A percentile compares a stretch with the other conserved stretches of the same genome.
These are phyloP conservation scores for Microtus oregoni DNA, from an alignment of 2,113 vertebrate species.

Conservation along the genomic window DNA sequence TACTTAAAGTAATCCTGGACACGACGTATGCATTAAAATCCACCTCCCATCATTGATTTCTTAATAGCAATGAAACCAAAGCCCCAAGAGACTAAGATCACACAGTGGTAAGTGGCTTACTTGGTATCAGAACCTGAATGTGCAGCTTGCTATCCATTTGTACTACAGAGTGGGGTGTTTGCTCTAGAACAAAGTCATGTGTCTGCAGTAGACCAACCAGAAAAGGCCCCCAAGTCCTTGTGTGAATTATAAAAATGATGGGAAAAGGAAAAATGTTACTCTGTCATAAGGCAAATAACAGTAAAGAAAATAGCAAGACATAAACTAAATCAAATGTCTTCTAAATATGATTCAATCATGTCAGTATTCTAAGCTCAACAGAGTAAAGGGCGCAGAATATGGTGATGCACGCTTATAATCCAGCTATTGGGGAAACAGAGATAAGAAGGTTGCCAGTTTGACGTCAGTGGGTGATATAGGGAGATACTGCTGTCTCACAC, in stretches of 20 bases:
- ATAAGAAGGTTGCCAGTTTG: neutral
- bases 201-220: neutral
- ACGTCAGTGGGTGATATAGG: neutral
- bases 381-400: neutral
- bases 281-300: neutral
- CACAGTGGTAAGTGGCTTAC: neutral
- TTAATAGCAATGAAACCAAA: neutral
- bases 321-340: conserved; percentile 32
- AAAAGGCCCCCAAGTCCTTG: neutral
- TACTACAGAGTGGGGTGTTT: neutral
- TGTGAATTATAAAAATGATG: neutral
- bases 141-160: rapidly evolving
- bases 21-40: neutral
- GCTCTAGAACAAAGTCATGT: neutral
- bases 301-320: neutral
- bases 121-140: neutral
- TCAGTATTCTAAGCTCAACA: neutral
- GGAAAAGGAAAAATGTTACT: neutral
- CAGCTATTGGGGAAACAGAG: neutral
- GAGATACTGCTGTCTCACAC: neutral
- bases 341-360: neutral
- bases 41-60: neutral
- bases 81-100: neutral
- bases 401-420: neutral
- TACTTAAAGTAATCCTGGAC: neutral